Percentiles rank a stretch among this genome's conserved stretches.
Conservation (phyloP, 2,888 invertebrate genomes). For the Steromphala cineraria region DNA sequence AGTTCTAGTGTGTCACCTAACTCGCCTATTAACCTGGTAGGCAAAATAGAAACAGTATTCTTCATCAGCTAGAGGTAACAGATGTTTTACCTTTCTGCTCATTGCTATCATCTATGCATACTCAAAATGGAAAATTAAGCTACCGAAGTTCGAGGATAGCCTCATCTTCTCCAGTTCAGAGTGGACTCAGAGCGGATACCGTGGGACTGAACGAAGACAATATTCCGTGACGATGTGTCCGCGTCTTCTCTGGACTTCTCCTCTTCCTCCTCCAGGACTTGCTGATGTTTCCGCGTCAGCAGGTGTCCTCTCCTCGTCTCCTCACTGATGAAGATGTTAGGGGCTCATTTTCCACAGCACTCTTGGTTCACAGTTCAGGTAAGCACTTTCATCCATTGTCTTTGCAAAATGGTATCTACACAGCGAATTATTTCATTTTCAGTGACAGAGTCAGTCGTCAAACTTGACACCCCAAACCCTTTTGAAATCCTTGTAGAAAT, state of each 20-base stretch:
- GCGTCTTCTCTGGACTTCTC: not conserved
- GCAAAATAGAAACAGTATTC: not conserved
- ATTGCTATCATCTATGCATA: constrained; percentile 14
- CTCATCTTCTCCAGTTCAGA: not conserved
- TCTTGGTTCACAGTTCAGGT: not conserved
- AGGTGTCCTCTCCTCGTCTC: not conserved
- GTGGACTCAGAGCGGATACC: not conserved
- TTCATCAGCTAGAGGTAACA: not conserved
- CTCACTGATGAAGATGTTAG: not conserved
- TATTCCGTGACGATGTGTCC: not conserved
- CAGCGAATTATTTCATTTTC: no score
- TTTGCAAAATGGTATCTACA: no score
- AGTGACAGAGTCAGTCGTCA: no score
- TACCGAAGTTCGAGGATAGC: not conserved
- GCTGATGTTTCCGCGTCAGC: no score
- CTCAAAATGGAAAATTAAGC: constrained; percentile 14
- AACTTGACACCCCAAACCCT: no score
- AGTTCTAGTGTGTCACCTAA: not conserved
- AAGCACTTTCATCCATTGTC: not conserved
- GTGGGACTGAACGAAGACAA: not conserved
- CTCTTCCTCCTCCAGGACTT: not conserved
- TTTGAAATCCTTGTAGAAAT: no score
- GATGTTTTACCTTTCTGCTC: not conserved
- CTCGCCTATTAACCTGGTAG: not conserved
- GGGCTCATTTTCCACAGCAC: not conserved